Conservation (phyloP, 2,797 vertebrate species). For the Stomatorhinus walkeri region DNA sequence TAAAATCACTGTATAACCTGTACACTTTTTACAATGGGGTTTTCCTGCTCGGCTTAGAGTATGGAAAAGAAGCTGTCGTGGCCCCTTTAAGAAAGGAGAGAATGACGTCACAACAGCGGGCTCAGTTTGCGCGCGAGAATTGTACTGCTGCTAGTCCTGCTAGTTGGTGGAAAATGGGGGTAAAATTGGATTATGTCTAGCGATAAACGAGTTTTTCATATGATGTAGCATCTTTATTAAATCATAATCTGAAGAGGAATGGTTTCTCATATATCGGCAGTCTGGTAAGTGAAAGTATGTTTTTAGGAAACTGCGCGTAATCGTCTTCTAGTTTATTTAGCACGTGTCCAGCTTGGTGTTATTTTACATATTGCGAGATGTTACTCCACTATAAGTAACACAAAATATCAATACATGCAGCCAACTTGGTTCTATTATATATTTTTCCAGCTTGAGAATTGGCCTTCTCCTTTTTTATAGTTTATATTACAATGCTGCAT, state of each 20-base stretch:
- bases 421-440: neutral
- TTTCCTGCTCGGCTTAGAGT: neutral
- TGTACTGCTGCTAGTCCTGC: neutral
- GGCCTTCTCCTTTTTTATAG: neutral
- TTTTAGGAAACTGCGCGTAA: neutral
- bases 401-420: neutral
- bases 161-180: neutral
- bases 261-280: neutral
- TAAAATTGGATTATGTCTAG: neutral
- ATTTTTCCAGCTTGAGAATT: neutral
- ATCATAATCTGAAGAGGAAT: neutral
- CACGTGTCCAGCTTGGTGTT: neutral
- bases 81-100: constrained; percentile 17
- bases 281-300: neutral
- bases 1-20: neutral
- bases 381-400: neutral
- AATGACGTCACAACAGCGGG: neutral
- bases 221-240: neutral
- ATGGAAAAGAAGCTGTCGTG: neutral
- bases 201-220: neutral
- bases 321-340: neutral
- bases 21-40: neutral
- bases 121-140: neutral
- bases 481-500: neutral
- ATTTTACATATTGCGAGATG: neutral